These are phyloP conservation scores for Drosophila watanabei DNA, from an alignment of 1,140 invertebrate genomes.

Conservation along the genomic window DNA sequence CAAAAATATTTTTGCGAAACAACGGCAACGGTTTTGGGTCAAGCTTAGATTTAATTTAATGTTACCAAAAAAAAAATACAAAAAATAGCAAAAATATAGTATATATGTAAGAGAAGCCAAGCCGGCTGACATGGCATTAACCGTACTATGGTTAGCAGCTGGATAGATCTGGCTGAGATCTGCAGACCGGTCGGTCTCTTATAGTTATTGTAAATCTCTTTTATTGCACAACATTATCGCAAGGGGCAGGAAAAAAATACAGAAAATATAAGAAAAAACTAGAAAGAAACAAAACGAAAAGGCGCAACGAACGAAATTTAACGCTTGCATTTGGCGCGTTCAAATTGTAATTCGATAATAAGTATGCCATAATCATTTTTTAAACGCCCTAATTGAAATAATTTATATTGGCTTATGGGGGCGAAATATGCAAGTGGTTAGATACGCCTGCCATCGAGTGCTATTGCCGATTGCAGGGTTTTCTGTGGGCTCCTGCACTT, in stretches of 20 bases:
- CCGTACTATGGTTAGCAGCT: constrained; percentile 24
- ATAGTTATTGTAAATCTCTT: constrained; percentile 68
- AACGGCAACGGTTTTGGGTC: constrained; percentile 61
- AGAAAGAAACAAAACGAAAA: constrained; percentile 4
- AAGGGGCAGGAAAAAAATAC: constrained; percentile 30
- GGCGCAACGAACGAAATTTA: constrained; percentile 56
- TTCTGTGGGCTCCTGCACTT: constrained; percentile 52
- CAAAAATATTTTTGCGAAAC: constrained; percentile 64
- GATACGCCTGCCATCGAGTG: constrained; percentile 8
- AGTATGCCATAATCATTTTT: constrained; percentile 80
- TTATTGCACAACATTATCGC: constrained; percentile 76
- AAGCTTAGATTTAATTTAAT: constrained; percentile 82
- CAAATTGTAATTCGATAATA: constrained; percentile 75
- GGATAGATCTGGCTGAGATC: constrained; percentile 45
- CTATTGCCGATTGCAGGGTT: neutral
- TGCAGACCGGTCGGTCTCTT: constrained; percentile 26
- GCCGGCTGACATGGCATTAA: constrained; percentile 26
- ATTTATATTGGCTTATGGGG: constrained; percentile 71
- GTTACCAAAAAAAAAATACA: constrained; percentile 28
- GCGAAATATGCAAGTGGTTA: constrained; percentile 8
- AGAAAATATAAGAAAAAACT: neutral
- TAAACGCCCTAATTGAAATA: constrained; percentile 82
- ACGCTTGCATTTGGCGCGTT: constrained; percentile 61
- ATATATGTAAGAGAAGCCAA: constrained; percentile 9
- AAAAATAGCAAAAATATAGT: neutral